Percentiles rank a stretch among this genome's conserved stretches.
Conservation (phyloP, 2,113 vertebrate species). For the Rhynchomys soricoides region DNA sequence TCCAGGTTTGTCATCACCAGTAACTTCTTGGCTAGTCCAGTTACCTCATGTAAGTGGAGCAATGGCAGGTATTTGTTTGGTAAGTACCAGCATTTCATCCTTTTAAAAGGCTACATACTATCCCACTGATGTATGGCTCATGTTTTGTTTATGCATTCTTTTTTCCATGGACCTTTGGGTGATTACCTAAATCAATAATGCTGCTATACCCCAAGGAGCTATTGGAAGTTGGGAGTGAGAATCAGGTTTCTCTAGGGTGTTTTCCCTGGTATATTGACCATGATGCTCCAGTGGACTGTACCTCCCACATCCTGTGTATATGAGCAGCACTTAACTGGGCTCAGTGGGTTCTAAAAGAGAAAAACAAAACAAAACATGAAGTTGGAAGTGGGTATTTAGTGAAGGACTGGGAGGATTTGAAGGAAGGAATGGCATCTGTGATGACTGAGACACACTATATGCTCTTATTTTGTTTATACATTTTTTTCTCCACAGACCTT, state of each 20-base stretch:
- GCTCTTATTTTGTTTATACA: not conserved
- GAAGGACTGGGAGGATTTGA: not conserved
- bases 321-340: not conserved
- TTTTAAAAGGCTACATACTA: not conserved
- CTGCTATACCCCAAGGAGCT: not conserved
- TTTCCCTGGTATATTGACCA: not conserved
- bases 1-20: not conserved
- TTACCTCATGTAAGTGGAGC: not conserved
- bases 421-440: not conserved
- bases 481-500: not conserved
- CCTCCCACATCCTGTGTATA: not conserved
- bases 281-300: not conserved
- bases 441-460: not conserved
- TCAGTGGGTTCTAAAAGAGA: not conserved
- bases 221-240: not conserved
- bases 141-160: not conserved
- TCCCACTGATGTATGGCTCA: not conserved
- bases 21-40: not conserved
- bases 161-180: not conserved
- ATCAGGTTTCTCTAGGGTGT: not conserved
- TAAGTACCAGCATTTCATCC: not conserved
- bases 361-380: not conserved
- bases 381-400: not conserved
- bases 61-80: not conserved
- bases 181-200: constrained; percentile 2